Conservation (phyloP, 2,888 invertebrate species). For the Thereva nobilitata region DNA sequence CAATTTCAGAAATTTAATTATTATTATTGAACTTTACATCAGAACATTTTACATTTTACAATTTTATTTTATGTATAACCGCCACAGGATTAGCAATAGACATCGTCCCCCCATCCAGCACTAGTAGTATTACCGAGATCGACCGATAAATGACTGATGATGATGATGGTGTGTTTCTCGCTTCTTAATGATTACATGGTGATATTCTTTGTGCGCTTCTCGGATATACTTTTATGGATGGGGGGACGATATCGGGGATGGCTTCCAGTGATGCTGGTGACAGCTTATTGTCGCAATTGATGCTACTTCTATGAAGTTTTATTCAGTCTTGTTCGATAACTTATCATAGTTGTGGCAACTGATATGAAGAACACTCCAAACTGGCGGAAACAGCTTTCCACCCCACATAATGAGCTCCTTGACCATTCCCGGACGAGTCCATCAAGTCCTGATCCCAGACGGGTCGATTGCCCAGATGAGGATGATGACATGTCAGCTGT, state of each 20-base stretch:
- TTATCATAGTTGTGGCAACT: constrained; percentile 14
- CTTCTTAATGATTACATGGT: too few relatives aligned
- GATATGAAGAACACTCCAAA: constrained; percentile 9
- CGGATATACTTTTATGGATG: constrained; percentile 10
- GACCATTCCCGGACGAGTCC: not conserved
- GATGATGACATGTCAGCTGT: constrained; percentile 26
- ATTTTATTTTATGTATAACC: too few relatives aligned
- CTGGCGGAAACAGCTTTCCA: not conserved
- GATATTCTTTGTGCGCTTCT: too few relatives aligned
- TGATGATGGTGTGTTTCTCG: too few relatives aligned
- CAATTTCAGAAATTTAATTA: constrained; percentile 19
- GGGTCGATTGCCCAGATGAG: constrained; percentile 9
- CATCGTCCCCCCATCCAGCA: too few relatives aligned
- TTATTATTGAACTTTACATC: not conserved
- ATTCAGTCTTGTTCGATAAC: constrained; percentile 26
- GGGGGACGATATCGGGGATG: not conserved
- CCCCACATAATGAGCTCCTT: not conserved
- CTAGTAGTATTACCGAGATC: too few relatives aligned
- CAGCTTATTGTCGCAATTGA: constrained; percentile 24
- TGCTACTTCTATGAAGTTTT: constrained; percentile 17
- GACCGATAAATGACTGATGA: too few relatives aligned
- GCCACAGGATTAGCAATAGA: too few relatives aligned
- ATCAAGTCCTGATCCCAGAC: not conserved
- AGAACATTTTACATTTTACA: constrained; percentile 14
- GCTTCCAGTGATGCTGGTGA: constrained; percentile 17